Percentiles rank a stretch among this genome's conserved stretches.
These are phyloP conservation scores for Aleadryas rufinucha DNA, from an alignment of 2,113 vertebrate species.

Conservation along the genomic window DNA sequence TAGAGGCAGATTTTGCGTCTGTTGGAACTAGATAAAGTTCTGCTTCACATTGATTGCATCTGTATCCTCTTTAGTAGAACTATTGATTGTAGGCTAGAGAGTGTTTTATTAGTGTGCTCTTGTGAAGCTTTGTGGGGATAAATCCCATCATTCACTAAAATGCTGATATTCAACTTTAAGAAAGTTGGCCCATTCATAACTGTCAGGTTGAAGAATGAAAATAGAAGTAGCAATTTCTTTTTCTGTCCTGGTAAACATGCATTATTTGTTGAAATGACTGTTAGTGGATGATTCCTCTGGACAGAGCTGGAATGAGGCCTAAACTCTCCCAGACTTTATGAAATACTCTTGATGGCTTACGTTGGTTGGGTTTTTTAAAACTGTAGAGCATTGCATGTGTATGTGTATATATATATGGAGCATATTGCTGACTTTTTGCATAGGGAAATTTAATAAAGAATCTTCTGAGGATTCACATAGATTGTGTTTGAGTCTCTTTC, in stretches of 20 bases:
- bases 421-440: background rate
- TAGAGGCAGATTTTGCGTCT: background rate
- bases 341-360: background rate
- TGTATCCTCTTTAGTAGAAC: background rate
- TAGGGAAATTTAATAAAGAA: background rate
- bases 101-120: background rate
- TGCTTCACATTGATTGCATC: background rate
- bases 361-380: background rate
- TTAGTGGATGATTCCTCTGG: background rate
- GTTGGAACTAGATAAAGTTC: background rate
- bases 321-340: background rate
- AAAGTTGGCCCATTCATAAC: background rate
- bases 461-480: background rate
- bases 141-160: background rate
- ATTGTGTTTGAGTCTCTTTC: background rate
- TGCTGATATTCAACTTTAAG: background rate
- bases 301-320: background rate
- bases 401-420: background rate
- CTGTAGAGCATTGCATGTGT: background rate
- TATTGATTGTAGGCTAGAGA: background rate
- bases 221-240: background rate
- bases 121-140: background rate
- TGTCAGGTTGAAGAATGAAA: background rate
- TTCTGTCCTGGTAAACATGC: background rate
- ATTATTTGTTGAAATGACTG: background rate